phyloP scores from a whole-genome alignment of 2,113 vertebrate species.

The Dipodomys ordii region DNA sequence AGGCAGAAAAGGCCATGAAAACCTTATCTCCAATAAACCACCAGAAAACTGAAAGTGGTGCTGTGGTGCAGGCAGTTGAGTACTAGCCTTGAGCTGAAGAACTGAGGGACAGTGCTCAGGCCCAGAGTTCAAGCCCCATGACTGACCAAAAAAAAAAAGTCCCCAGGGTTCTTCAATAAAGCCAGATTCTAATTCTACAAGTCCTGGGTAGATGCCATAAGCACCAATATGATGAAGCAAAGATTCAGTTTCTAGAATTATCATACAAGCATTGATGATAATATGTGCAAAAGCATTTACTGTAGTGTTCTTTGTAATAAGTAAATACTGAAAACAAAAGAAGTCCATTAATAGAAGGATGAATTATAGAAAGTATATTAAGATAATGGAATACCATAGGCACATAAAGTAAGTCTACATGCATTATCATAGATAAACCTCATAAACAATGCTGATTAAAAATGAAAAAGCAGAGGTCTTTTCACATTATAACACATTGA shows the following conservation, averaged over 20 bases:
- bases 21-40: no score
- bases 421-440: neutral
- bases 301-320: neutral
- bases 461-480: no score
- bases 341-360: neutral
- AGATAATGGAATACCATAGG: neutral
- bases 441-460: neutral
- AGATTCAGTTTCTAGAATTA: neutral
- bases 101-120: no score
- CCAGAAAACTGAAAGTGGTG: no score
- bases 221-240: neutral
- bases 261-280: neutral
- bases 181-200: neutral
- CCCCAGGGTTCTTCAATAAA: neutral
- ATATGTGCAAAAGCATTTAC: neutral
- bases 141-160: no score
- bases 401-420: neutral
- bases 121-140: no score
- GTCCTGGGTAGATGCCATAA: neutral
- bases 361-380: neutral
- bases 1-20: no score
- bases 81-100: no score
- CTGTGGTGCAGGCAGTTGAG: no score
- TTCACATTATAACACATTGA: neutral
- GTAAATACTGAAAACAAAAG: conserved; percentile 4